phyloP scores from a whole-genome alignment of 2,888 invertebrate genomes.

The Apamea sordens region DNA sequence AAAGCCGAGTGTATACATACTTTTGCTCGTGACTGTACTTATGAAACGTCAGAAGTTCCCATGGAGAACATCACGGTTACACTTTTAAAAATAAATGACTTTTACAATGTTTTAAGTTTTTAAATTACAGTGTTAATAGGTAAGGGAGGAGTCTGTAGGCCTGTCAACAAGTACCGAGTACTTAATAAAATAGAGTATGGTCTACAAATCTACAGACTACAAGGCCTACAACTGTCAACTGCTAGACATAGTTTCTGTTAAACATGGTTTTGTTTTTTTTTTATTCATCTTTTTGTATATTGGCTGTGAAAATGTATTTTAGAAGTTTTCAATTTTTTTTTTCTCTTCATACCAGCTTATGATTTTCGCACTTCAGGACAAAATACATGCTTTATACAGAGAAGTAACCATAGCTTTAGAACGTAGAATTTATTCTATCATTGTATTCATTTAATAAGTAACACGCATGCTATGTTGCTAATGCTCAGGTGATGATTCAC shows the following conservation, averaged over 20 bases:
- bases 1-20: too few relatives aligned
- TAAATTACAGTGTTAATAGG: too few relatives aligned
- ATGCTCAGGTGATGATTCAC: slow-evolving; percentile 53
- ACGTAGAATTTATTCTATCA: slow-evolving; percentile 37
- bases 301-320: too few relatives aligned
- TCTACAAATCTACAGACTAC: too few relatives aligned
- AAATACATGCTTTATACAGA: not conserved
- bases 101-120: not conserved
- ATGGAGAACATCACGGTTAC: not conserved
- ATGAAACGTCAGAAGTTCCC: not conserved
- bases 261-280: too few relatives aligned
- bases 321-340: too few relatives aligned
- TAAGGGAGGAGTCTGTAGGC: not conserved
- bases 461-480: slow-evolving; percentile 16
- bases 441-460: slow-evolving; percentile 40
- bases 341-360: not conserved
- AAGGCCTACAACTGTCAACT: too few relatives aligned
- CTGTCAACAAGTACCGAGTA: not conserved
- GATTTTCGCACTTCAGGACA: not conserved
- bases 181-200: too few relatives aligned
- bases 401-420: not conserved
- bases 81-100: not conserved
- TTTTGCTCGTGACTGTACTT: too few relatives aligned
- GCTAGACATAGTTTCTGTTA: too few relatives aligned
- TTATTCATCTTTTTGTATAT: too few relatives aligned